Conservation (phyloP, 2,113 vertebrate genomes). For the Podarcis muralis region DNA sequence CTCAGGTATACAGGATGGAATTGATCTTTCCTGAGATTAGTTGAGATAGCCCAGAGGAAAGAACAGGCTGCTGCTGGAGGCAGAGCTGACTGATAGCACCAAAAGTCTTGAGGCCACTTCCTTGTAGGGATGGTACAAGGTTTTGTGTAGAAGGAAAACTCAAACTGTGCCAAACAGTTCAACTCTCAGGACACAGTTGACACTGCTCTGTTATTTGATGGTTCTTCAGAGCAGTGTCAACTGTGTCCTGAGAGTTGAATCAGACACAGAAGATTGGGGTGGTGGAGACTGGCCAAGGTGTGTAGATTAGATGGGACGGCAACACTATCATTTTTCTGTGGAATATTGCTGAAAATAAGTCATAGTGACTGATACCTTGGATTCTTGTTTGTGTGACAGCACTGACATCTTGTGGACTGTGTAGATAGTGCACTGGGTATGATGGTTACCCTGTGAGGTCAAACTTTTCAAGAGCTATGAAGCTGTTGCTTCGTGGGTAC, state of each 20-base stretch:
- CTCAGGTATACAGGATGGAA: neutral
- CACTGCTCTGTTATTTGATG: too few relatives aligned
- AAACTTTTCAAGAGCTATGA: neutral
- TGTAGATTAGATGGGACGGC: neutral
- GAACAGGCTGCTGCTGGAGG: neutral
- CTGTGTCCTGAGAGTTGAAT: neutral
- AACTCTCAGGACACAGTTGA: too few relatives aligned
- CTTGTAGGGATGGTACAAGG: neutral
- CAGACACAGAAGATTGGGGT: neutral
- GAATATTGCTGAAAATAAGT: neutral
- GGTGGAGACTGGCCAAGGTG: neutral
- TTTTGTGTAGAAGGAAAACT: neutral
- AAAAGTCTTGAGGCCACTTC: neutral
- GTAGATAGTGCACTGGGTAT: neutral
- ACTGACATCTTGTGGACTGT: neutral
- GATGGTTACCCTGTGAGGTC: neutral
- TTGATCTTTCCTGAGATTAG: neutral
- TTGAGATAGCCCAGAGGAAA: neutral
- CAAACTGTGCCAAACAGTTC: neutral
- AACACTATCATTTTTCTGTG: neutral
- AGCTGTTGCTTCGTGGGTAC: neutral
- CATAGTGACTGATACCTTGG: neutral
- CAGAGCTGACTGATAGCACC: neutral
- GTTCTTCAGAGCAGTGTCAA: neutral
- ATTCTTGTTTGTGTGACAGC: neutral